phyloP scores from a whole-genome alignment of 2,888 invertebrate species.

The Schizotus pectinicornis region DNA sequence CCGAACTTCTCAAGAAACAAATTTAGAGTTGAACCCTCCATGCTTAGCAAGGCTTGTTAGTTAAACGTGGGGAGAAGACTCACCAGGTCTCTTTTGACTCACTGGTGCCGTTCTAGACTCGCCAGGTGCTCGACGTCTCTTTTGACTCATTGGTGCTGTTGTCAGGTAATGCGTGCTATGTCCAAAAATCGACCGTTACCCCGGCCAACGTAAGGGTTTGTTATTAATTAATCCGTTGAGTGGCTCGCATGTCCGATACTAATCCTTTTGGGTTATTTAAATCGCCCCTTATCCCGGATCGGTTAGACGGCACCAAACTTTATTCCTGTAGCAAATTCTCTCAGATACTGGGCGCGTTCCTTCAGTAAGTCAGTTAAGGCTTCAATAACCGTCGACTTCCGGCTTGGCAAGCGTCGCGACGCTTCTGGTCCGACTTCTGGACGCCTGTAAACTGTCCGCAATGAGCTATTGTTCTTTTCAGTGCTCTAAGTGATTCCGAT shows the following conservation, averaged over 20 bases:
- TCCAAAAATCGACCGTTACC: background rate
- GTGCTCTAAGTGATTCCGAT: background rate
- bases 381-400: constrained; percentile 18
- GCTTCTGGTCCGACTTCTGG: constrained; percentile 13
- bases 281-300: constrained; percentile 24
- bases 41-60: too few species aligned
- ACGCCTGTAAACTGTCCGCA: constrained; percentile 20
- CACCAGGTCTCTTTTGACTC: too few species aligned
- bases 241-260: constrained; percentile 24
- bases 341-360: constrained; percentile 7
- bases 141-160: too few species aligned
- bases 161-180: too few species aligned
- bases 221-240: too few species aligned
- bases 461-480: background rate
- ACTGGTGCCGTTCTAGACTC: too few species aligned
- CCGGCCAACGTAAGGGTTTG: too few species aligned
- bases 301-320: constrained; percentile 25
- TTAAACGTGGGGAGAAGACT: too few species aligned
- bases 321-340: constrained; percentile 28
- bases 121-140: too few species aligned
- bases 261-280: constrained; percentile 24
- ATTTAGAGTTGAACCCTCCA: too few species aligned
- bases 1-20: too few species aligned
- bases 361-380: constrained; percentile 22
- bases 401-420: constrained; percentile 1